These are phyloP conservation scores for Trichosurus vulpecula DNA, from an alignment of 2,797 vertebrate species.

Conservation along the genomic window DNA sequence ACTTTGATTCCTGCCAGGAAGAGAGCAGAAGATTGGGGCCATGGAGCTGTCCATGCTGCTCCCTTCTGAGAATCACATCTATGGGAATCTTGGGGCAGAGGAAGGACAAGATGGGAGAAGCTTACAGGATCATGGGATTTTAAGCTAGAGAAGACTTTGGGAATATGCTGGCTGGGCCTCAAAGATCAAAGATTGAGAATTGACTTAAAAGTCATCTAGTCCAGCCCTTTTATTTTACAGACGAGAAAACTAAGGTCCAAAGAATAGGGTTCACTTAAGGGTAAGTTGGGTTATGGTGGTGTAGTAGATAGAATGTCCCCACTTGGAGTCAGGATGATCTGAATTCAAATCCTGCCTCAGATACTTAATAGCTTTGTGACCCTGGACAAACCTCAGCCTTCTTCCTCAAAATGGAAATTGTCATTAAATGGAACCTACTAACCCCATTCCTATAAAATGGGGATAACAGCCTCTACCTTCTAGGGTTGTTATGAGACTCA, in stretches of 20 bases:
- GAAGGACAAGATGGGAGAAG: not conserved
- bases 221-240: not conserved
- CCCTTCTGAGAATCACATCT: not conserved
- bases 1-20: not conserved
- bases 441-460: not conserved
- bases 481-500: not conserved
- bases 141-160: not conserved
- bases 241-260: not conserved
- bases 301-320: not conserved
- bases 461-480: not conserved
- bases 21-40: not conserved
- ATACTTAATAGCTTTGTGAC: not conserved
- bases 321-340: not conserved
- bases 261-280: not conserved
- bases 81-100: not conserved
- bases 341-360: not conserved
- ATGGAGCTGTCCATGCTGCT: not conserved
- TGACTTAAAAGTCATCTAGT: not conserved
- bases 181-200: not conserved
- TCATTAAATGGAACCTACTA: not conserved
- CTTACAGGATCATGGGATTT: not conserved
- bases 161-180: not conserved
- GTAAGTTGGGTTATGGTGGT: not conserved
- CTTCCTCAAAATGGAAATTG: not conserved
- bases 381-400: not conserved